Conservation (phyloP, 2,113 vertebrate genomes). For the Myocastor coypus region DNA sequence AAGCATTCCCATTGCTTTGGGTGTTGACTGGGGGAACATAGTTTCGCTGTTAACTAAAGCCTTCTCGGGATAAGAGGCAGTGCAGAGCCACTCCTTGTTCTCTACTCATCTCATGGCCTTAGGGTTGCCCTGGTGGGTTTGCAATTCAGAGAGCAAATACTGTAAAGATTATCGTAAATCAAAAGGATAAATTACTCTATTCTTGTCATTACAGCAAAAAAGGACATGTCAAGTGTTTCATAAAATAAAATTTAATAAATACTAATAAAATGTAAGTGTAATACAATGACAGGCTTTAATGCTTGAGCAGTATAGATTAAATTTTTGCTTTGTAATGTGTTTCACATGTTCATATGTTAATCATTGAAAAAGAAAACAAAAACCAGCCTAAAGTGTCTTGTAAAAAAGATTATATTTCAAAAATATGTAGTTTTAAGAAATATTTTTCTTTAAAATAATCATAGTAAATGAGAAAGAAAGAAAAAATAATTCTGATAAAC, state of each 20-base stretch:
- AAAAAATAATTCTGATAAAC: slow-evolving; percentile 41
- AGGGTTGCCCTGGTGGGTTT: background rate
- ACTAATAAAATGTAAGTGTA: slow-evolving; percentile 66
- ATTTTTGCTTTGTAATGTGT: slow-evolving; percentile 60
- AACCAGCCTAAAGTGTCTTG: background rate
- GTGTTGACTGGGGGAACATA: slow-evolving; percentile 61
- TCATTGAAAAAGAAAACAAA: slow-evolving; percentile 2
- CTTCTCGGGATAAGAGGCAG: background rate
- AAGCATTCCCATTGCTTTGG: background rate
- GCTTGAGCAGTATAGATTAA: slow-evolving; percentile 44
- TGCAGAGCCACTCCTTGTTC: slow-evolving; percentile 64
- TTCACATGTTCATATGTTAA: slow-evolving; percentile 63
- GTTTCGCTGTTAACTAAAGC: background rate
- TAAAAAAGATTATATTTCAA: background rate
- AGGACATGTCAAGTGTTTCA: slow-evolving; percentile 55
- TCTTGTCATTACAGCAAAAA: slow-evolving; percentile 54
- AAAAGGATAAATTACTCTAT: slow-evolving; percentile 58
- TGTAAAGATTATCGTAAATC: slow-evolving; percentile 49
- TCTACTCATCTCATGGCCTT: slow-evolving; percentile 83
- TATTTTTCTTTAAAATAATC: slow-evolving; percentile 58
- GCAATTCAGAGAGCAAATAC: background rate
- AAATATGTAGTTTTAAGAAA: background rate
- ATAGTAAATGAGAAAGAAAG: slow-evolving; percentile 36
- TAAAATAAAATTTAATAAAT: slow-evolving; percentile 36
- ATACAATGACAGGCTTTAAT: slow-evolving; percentile 10